Percentiles rank a stretch among this genome's conserved stretches.
These are phyloP conservation scores for Paedocypris micromegethes DNA, from an alignment of 2,797 vertebrate species.

Conservation along the genomic window DNA sequence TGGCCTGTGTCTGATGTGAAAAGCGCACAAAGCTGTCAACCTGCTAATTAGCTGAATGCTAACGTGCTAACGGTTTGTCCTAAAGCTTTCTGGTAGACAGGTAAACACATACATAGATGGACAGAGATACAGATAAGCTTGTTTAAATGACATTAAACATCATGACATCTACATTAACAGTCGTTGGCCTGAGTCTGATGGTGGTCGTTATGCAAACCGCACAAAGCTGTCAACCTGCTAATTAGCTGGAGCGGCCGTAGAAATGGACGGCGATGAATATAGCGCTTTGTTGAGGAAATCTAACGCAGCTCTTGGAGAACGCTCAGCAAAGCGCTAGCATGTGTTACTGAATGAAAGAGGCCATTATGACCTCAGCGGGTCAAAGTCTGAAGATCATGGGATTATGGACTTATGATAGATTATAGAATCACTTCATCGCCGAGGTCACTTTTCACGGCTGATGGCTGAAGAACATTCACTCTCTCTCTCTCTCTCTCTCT, in stretches of 20 bases:
- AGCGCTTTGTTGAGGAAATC: slow-evolving; percentile 86
- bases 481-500: too few relatives aligned
- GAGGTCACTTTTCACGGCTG: slow-evolving; percentile 68
- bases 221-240: slow-evolving; percentile 73
- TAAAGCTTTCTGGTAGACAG: too few relatives aligned
- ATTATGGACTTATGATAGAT: slow-evolving; percentile 93
- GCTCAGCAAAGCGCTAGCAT: slow-evolving; percentile 63
- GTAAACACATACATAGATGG: too few relatives aligned
- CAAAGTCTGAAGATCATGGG: slow-evolving; percentile 90
- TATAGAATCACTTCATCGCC: slow-evolving; percentile 91
- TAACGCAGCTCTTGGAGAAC: slow-evolving; percentile 77
- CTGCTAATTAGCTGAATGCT: slow-evolving; percentile 74
- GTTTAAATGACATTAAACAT: too few relatives aligned
- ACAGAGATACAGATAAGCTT: too few relatives aligned
- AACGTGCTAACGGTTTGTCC: too few relatives aligned
- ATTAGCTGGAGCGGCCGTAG: slow-evolving; percentile 79
- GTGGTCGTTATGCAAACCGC: slow-evolving; percentile 58
- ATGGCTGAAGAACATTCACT: slow-evolving; percentile 2
- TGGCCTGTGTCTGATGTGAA: slow-evolving; percentile 17
- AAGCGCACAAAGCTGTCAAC: slow-evolving; percentile 64
- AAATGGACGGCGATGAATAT: slow-evolving; percentile 82
- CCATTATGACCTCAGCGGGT: slow-evolving; percentile 92
- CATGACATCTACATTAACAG: too few relatives aligned
- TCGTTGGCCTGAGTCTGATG: too few relatives aligned
- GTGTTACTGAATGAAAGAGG: slow-evolving; percentile 77